These are phyloP conservation scores for Heliconius erato DNA, from an alignment of 2,888 invertebrate species.

Conservation along the genomic window DNA sequence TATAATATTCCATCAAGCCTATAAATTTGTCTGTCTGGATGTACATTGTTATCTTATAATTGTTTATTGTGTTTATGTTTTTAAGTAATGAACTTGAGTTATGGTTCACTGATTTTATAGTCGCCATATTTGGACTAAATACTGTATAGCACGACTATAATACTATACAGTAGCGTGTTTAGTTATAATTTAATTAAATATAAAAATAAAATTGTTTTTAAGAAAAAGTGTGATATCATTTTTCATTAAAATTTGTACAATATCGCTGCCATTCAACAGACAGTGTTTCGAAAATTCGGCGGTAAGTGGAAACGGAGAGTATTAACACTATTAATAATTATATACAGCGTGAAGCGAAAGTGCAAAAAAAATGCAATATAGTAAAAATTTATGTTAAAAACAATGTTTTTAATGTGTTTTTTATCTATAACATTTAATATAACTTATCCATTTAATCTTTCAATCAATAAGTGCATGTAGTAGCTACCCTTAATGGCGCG, in stretches of 20 bases:
- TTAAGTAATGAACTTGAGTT: constrained; percentile 45
- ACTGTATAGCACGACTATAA: neutral
- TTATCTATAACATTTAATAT: neutral
- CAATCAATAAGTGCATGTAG: constrained; percentile 61
- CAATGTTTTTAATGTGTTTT: too few species aligned
- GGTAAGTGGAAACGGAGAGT: too few species aligned
- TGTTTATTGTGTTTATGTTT: constrained; percentile 50
- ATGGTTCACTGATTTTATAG: constrained; percentile 32
- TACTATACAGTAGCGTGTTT: neutral
- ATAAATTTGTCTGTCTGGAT: constrained; percentile 51
- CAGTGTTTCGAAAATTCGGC: too few species aligned
- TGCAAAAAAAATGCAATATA: too few species aligned
- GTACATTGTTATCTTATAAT: constrained; percentile 48
- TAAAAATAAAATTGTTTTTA: neutral
- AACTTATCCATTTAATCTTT: constrained; percentile 4
- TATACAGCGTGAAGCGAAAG: too few species aligned
- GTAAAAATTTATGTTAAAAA: too few species aligned
- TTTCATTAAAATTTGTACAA: too few species aligned
- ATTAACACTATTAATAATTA: too few species aligned
- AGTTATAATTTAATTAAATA: neutral
- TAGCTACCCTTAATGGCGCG: constrained; percentile 59
- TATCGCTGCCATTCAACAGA: too few species aligned
- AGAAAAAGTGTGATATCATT: too few species aligned
- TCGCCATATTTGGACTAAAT: constrained; percentile 4
- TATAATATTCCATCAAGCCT: constrained; percentile 49